Conservation (phyloP, 2,113 vertebrate genomes). For the Oryzias celebensis region DNA sequence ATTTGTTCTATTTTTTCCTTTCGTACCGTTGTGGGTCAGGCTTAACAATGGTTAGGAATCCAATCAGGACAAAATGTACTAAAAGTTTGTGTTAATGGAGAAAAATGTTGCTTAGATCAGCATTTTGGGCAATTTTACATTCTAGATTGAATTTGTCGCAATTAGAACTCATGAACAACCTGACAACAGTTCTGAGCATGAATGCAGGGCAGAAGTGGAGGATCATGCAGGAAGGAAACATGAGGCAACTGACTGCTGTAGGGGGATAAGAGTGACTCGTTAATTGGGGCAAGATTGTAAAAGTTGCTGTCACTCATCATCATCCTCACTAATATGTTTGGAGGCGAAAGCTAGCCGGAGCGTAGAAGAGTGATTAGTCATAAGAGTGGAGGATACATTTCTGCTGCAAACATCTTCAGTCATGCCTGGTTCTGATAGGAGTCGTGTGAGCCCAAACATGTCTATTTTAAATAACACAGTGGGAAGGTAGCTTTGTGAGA, state of each 20-base stretch:
- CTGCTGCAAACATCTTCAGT: slow-evolving; percentile 13
- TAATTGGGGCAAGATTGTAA: slow-evolving; percentile 72
- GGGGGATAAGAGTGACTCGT: slow-evolving; percentile 36
- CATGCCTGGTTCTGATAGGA: slow-evolving; percentile 5
- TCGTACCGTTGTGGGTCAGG: too few species aligned
- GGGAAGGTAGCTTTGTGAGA: slow-evolving; percentile 12
- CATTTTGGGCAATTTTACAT: too few species aligned
- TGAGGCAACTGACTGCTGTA: slow-evolving; percentile 50
- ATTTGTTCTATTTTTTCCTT: too few species aligned
- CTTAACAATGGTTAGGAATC: too few species aligned
- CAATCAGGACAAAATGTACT: too few species aligned
- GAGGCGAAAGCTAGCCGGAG: slow-evolving; percentile 62
- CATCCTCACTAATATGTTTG: slow-evolving; percentile 66
- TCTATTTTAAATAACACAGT: slow-evolving; percentile 37
- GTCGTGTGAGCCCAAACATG: slow-evolving; percentile 1
- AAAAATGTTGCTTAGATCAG: too few species aligned
- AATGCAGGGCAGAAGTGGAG: slow-evolving; percentile 13
- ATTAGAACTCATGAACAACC: too few species aligned
- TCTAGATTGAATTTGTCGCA: too few species aligned
- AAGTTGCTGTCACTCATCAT: slow-evolving; percentile 68
- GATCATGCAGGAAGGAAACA: slow-evolving; percentile 14
- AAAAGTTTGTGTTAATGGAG: too few species aligned
- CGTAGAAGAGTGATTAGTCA: slow-evolving; percentile 49
- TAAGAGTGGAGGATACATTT: slow-evolving; percentile 25
- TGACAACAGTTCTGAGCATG: slow-evolving; percentile 43